Conservation (phyloP, 2,888 invertebrate species). For the Acanthosoma haemorrhoidale region DNA sequence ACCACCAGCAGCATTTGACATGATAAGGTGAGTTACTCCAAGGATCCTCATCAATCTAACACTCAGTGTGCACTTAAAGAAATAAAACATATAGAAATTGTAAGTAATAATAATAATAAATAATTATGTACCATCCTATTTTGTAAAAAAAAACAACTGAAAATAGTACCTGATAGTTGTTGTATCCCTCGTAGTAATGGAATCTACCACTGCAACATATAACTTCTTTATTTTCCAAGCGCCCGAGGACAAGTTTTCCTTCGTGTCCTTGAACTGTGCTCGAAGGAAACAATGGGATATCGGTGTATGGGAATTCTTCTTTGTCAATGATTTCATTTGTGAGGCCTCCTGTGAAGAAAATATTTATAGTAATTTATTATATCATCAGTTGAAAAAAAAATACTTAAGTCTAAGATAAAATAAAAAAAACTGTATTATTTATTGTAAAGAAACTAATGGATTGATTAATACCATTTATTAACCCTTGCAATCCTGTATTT, state of each 20-base stretch:
- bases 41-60: constrained; percentile 94
- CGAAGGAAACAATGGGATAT: constrained; percentile 89
- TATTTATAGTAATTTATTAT: too few species aligned
- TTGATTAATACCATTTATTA: too few species aligned
- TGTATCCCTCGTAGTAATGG: constrained; percentile 96
- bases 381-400: too few species aligned
- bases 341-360: constrained; percentile 1
- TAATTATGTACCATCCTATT: too few species aligned
- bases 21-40: constrained; percentile 81
- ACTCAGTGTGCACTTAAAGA: constrained; percentile 77
- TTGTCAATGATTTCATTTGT: constrained; percentile 25
- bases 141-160: too few species aligned
- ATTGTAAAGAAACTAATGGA: too few species aligned
- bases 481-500: too few species aligned
- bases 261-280: constrained; percentile 90
- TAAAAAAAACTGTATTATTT: too few species aligned
- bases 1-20: constrained; percentile 96
- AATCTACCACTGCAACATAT: constrained; percentile 97
- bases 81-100: not conserved
- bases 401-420: too few species aligned
- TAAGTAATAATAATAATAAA: not conserved
- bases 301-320: constrained; percentile 67
- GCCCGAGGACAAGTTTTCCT: constrained; percentile 86
- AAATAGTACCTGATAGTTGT: constrained; percentile 82
- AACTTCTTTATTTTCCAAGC: constrained; percentile 68